These are phyloP conservation scores for Oceanites oceanicus DNA, from an alignment of 2,113 vertebrate species.

Conservation along the genomic window DNA sequence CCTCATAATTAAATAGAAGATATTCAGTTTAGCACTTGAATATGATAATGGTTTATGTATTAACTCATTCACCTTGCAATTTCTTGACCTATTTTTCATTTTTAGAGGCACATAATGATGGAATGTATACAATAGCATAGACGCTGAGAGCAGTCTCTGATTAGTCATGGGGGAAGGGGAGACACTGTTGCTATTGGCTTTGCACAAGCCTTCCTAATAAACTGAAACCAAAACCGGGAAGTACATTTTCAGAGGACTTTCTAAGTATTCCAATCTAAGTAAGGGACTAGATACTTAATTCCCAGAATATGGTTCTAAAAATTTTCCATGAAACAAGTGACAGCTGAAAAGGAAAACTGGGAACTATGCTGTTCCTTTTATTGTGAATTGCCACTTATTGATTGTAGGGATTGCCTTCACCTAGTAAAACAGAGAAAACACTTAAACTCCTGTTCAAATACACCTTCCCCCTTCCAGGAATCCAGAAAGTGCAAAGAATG, in stretches of 20 bases:
- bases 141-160: neutral
- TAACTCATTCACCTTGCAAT: constrained; percentile 39
- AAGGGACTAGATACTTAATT: neutral
- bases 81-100: constrained; percentile 35
- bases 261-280: neutral
- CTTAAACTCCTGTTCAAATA: neutral
- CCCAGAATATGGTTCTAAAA: neutral
- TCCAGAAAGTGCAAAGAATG: neutral
- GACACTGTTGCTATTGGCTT: neutral
- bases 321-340: neutral
- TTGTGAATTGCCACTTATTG: neutral
- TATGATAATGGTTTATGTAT: neutral
- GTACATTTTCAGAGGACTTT: neutral
- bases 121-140: neutral
- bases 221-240: neutral
- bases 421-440: neutral
- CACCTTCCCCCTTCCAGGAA: neutral
- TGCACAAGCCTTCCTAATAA: neutral
- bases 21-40: neutral
- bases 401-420: neutral
- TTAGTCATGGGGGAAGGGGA: neutral
- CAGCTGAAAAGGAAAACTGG: neutral
- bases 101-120: neutral
- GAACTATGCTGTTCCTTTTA: neutral
- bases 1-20: constrained; percentile 46